phyloP scores from a whole-genome alignment of 2,113 vertebrate species.

The Holacanthus passer region DNA sequence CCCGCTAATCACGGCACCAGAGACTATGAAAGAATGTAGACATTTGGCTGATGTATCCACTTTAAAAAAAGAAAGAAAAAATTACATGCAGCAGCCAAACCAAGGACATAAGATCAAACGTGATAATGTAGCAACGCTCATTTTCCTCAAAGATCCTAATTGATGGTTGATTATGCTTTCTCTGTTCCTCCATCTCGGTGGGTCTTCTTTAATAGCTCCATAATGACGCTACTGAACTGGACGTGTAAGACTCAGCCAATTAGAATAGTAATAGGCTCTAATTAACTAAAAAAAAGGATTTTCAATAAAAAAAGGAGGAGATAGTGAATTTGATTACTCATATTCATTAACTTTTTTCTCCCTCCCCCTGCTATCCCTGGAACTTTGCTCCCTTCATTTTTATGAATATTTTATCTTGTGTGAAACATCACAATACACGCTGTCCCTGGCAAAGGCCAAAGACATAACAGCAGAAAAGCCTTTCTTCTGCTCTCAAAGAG shows the following conservation, averaged over 20 bases:
- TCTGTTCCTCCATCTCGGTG: conserved; percentile 78
- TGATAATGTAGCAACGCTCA: conserved; percentile 79
- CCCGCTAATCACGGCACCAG: conserved; percentile 16
- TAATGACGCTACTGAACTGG: conserved; percentile 81
- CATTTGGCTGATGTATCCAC: conserved; percentile 51
- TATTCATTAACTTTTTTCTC: conserved; percentile 93
- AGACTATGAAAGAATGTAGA: conserved; percentile 44
- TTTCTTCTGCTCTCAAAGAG: conserved; percentile 69
- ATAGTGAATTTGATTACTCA: conserved; percentile 96
- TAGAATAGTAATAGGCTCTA: conserved; percentile 95
- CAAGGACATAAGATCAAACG: conserved; percentile 83
- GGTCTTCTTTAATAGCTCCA: conserved; percentile 85
- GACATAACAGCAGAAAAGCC: conserved; percentile 59
- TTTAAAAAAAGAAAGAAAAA: conserved; percentile 39
- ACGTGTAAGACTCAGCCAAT: conserved; percentile 84
- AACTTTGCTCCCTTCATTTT: conserved; percentile 91
- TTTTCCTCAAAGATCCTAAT: conserved; percentile 83
- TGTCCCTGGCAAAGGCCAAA: conserved; percentile 73
- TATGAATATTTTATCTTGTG: conserved; percentile 93
- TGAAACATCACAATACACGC: conserved; percentile 88
- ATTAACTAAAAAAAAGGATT: conserved; percentile 92
- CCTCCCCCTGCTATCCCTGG: conserved; percentile 75
- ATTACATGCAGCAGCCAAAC: conserved; percentile 59
- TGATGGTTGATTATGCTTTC: conserved; percentile 86
- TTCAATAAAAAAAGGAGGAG: conserved; percentile 91